A percentile compares a stretch with the other conserved stretches of the same genome.
phyloP scores from a whole-genome alignment of 2,113 vertebrate species.

The Sorex araneus region DNA sequence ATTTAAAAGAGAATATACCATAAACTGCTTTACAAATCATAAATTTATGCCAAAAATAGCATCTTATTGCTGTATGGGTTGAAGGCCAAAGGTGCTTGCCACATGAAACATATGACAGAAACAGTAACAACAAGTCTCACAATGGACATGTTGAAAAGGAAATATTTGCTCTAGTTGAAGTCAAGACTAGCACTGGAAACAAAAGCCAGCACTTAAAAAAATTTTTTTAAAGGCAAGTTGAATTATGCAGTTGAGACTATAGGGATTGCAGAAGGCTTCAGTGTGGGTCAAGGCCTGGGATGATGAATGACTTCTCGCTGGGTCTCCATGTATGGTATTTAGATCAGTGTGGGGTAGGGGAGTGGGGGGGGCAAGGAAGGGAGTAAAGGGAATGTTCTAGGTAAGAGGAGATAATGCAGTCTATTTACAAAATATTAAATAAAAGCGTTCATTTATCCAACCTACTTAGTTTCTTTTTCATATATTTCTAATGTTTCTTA shows the following conservation, averaged over 20 bases:
- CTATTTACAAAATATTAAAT: conserved; percentile 40
- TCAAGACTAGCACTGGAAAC: conserved; percentile 5
- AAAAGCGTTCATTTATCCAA: conserved; percentile 44
- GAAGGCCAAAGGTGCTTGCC: conserved; percentile 44
- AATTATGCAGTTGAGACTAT: conserved; percentile 25
- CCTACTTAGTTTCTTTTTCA: conserved; percentile 37
- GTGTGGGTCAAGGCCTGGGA: not conserved
- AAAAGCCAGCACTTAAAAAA: not conserved
- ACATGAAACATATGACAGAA: conserved; percentile 41
- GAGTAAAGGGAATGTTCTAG: not conserved
- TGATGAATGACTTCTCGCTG: not conserved
- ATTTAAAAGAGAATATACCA: conserved; percentile 29
- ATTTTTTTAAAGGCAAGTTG: not conserved
- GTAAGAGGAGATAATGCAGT: not conserved
- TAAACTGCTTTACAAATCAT: conserved; percentile 40
- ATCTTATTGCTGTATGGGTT: conserved; percentile 55
- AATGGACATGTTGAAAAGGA: too few species aligned
- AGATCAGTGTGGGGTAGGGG: not conserved
- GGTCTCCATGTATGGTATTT: not conserved
- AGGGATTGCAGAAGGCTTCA: not conserved
- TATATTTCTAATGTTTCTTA: conserved; percentile 49
- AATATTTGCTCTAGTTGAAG: not conserved
- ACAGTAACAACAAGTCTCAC: too few species aligned
- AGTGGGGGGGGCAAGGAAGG: too few species aligned
- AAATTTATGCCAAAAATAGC: conserved; percentile 37